Conservation (phyloP, 2,797 vertebrate genomes). For the Borostomias antarcticus region DNA sequence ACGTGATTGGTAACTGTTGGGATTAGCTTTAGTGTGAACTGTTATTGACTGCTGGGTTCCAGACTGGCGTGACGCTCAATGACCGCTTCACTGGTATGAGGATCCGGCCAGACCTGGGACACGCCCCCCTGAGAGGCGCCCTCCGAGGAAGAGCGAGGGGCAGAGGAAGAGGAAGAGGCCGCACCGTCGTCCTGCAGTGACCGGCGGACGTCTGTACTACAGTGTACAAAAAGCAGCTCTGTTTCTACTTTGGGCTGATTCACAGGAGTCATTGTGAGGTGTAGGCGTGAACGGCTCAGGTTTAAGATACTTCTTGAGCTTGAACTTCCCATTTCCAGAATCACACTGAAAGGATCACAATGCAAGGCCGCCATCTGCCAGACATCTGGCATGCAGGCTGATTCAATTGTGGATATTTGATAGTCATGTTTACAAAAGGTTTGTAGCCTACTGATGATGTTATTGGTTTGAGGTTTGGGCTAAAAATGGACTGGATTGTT, state of each 20-base stretch:
- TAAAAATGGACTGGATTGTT: neutral
- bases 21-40: neutral
- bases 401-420: neutral
- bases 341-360: too few species aligned
- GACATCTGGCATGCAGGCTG: neutral
- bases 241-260: neutral
- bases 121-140: constrained; percentile 15
- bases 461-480: too few species aligned
- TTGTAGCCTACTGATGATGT: neutral
- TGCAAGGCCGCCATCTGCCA: too few species aligned
- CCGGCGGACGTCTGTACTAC: neutral
- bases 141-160: constrained; percentile 13
- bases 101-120: constrained; percentile 36
- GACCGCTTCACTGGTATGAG: constrained; percentile 80
- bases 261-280: neutral
- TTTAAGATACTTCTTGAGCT: too few species aligned
- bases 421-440: neutral
- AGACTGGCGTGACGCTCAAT: constrained; percentile 80
- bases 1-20: neutral
- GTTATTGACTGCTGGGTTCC: constrained; percentile 33
- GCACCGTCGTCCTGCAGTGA: constrained; percentile 67
- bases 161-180: constrained; percentile 26
- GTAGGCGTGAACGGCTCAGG: neutral
- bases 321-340: too few species aligned
- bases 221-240: neutral